Percentiles rank a stretch among this genome's conserved stretches.
Evolutionary conservation across 1,140 invertebrate species (phyloP).

Genomic region (Tetramorium parvispinum): DNA sequence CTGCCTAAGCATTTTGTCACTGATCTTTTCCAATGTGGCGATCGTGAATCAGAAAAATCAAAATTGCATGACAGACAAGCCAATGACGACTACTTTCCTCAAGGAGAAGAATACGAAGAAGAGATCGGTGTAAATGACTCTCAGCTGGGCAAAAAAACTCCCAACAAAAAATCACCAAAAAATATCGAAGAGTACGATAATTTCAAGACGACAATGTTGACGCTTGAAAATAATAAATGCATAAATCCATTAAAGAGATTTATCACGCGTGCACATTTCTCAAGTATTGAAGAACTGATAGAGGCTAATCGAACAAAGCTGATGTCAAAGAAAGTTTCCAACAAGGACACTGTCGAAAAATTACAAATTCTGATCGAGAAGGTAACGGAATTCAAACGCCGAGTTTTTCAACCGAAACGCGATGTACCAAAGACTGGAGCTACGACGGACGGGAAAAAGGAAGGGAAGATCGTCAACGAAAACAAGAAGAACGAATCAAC

Average conservation of each 20-base stretch:
- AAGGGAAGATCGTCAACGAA: background rate
- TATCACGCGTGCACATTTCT: constrained; percentile 7
- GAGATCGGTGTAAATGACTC: constrained; percentile 69
- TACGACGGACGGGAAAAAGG: background rate
- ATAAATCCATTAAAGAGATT: constrained; percentile 1
- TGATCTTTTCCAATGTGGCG: background rate
- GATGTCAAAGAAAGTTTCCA: constrained; percentile 3
- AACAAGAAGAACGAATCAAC: background rate
- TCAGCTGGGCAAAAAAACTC: background rate
- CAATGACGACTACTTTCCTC: constrained; percentile 80
- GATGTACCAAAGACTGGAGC: background rate
- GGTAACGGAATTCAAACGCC: constrained; percentile 58
- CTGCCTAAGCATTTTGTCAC: background rate
- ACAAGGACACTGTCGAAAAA: constrained; percentile 58
- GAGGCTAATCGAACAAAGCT: background rate
- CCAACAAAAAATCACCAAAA: background rate
- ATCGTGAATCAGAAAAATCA: background rate
- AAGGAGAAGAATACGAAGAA: constrained; percentile 79
- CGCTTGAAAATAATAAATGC: constrained; percentile 3
- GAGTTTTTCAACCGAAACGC: constrained; percentile 15
- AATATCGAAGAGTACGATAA: constrained; percentile 42
- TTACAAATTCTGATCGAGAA: constrained; percentile 65
- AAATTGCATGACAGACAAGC: constrained; percentile 41
- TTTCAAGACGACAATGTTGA: constrained; percentile 31
- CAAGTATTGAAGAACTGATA: background rate